These are phyloP conservation scores for Aricia artaxerxes DNA, from an alignment of 2,888 invertebrate genomes.

Conservation along the genomic window DNA sequence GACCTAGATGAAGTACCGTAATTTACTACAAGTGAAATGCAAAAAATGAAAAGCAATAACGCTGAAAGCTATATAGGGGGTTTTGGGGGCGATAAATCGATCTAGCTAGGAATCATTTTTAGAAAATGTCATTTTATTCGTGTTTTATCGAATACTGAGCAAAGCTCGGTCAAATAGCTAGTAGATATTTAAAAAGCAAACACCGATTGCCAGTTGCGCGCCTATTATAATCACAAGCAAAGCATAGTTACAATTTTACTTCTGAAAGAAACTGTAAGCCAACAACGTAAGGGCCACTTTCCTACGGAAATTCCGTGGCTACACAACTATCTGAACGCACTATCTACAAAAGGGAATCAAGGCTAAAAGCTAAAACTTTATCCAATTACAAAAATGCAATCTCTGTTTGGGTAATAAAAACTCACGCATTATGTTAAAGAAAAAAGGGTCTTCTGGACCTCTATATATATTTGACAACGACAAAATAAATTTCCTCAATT, in stretches of 20 bases:
- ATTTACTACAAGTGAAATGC: too few relatives aligned
- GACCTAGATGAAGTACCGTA: not conserved
- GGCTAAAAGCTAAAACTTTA: not conserved
- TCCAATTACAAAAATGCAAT: not conserved
- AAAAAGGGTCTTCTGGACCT: conserved; percentile 4
- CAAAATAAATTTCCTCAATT: not conserved
- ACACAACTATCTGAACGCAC: not conserved
- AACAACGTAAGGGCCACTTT: not conserved
- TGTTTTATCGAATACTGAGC: too few relatives aligned
- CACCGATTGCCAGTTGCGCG: too few relatives aligned
- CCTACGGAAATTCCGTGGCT: not conserved
- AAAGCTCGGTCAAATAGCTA: too few relatives aligned
- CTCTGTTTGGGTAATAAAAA: not conserved
- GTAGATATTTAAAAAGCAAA: too few relatives aligned
- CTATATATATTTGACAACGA: not conserved
- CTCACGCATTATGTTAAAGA: conserved; percentile 7
- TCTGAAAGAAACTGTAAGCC: too few relatives aligned
- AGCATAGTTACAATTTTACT: too few relatives aligned
- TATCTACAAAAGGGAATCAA: not conserved
- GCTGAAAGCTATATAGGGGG: not conserved
- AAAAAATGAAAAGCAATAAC: not conserved
- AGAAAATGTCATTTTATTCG: too few relatives aligned
- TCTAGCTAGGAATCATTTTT: too few relatives aligned
- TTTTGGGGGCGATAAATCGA: too few relatives aligned
- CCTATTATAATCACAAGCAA: too few relatives aligned